A percentile compares a stretch with the other conserved stretches of the same genome.
These are phyloP conservation scores for Spea bombifrons DNA, from an alignment of 2,113 vertebrate genomes.

Conservation along the genomic window DNA sequence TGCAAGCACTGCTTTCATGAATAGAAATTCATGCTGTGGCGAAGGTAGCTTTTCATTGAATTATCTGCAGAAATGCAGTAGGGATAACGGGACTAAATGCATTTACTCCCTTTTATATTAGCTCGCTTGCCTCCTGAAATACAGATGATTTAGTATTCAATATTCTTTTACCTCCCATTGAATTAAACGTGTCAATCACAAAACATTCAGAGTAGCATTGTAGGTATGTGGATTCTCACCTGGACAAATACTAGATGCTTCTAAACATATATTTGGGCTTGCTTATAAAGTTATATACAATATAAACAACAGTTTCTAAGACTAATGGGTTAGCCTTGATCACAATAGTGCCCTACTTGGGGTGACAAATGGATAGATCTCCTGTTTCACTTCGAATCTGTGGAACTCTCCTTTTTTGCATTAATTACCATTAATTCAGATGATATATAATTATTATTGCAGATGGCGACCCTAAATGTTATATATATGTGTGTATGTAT, in stretches of 20 bases:
- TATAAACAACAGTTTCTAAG: too few relatives aligned
- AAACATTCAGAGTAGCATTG: background rate
- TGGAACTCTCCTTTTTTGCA: too few relatives aligned
- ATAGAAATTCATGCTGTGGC: slow-evolving; percentile 8
- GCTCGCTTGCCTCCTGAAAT: slow-evolving; percentile 5
- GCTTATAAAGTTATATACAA: too few relatives aligned
- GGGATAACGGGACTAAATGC: background rate
- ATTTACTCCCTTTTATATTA: slow-evolving; percentile 5
- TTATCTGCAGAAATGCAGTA: slow-evolving; percentile 14
- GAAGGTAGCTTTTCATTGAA: slow-evolving; percentile 6
- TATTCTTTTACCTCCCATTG: background rate
- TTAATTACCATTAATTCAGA: too few relatives aligned
- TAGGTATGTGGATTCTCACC: background rate
- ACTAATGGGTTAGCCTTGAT: too few relatives aligned
- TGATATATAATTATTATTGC: too few relatives aligned
- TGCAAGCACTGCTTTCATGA: slow-evolving; percentile 15
- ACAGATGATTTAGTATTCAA: slow-evolving; percentile 1
- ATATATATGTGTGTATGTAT: too few relatives aligned
- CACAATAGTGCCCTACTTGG: too few relatives aligned
- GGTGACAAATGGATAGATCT: too few relatives aligned
- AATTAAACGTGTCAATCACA: slow-evolving; percentile 2
- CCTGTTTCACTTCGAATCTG: too few relatives aligned
- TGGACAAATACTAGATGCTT: background rate
- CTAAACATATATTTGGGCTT: too few relatives aligned
- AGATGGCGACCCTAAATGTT: too few relatives aligned